Evolutionary conservation across 2,888 invertebrate species (phyloP), one percentile per base, ranked within the genome.

Genomic region (Tanytarsus gracilentus): DNA sequence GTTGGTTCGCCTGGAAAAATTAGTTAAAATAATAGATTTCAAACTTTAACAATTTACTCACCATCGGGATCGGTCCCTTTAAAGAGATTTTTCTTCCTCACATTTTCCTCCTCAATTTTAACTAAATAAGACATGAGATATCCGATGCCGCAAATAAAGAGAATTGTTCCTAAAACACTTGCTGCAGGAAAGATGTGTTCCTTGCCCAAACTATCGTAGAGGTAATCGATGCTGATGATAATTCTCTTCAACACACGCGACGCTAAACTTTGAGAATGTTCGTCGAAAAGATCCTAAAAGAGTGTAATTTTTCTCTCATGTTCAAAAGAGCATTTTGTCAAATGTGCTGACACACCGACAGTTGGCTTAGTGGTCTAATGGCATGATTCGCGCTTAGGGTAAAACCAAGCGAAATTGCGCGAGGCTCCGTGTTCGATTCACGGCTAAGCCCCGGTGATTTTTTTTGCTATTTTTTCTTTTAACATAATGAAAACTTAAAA

Each of bases 71-170:
- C n/a, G n/a, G n/a, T n/a, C 70, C 70, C 61, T 5, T 63, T 66
- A 11, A 65, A 66, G 8, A 66, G 66, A 0, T 70, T 62, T 48
- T 69, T 39, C 16, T 61, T 68, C 2, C 69, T 70, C 0, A 74
- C 65, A 14, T 66, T 71, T 64, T 73, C 70, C 63, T 74, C 75
- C 62, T 74, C 74, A 3, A 69, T 69, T 2, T 72, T 69, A 76
- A 88, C 86, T 67, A 89, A 77, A 72, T 89, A 87, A 4, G 88
- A 83, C 88, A 93, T 89, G 65, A 89, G 79, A 73, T 89, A 92
- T 4, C 91, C 91, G 64, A 87, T 82, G 39, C 78, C 82, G 63
- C 87, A 77, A 68, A 90, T 88, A 68, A 92, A 83, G 61, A 83
- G 75, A 56, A 91, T 77, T 11, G 92, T 89, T 60, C 84, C 85